A percentile compares a stretch with the other conserved stretches of the same genome.
These are phyloP conservation scores for Apantesis nais DNA, from an alignment of 2,888 invertebrate genomes.

Conservation along the genomic window DNA sequence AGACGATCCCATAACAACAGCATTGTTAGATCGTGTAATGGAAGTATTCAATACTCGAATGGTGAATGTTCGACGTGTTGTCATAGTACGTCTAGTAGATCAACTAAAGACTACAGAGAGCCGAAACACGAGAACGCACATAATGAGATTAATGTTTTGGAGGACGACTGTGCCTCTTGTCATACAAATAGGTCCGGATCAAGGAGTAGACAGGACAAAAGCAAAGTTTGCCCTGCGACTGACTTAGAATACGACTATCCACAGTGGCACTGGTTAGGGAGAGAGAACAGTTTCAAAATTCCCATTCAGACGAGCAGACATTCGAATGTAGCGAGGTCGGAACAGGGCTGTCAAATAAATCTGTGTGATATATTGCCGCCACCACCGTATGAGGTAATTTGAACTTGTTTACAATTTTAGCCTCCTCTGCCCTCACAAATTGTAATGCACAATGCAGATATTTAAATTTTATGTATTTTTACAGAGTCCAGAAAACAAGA, in stretches of 20 bases:
- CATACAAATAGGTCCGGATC: constrained; percentile 82
- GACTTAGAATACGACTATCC: constrained; percentile 84
- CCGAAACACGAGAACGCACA: constrained; percentile 73
- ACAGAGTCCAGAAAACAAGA: constrained; percentile 80
- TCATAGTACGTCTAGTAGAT: constrained; percentile 81
- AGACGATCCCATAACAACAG: constrained; percentile 83
- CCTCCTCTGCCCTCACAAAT: constrained; percentile 47
- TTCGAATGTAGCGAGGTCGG: constrained; percentile 80
- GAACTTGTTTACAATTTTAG: constrained; percentile 67
- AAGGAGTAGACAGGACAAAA: constrained; percentile 81
- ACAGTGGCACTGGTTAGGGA: constrained; percentile 82
- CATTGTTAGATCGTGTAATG: constrained; percentile 82
- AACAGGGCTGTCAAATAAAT: constrained; percentile 86
- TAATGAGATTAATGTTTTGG: constrained; percentile 76
- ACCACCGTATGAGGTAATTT: constrained; percentile 86
- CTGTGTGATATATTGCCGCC: constrained; percentile 89
- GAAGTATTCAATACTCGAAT: constrained; percentile 80
- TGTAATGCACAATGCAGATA: constrained; percentile 51
- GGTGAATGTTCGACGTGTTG: constrained; percentile 83
- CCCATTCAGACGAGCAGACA: constrained; percentile 80
- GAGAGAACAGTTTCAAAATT: constrained; percentile 84
- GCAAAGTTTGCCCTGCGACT: constrained; percentile 80
- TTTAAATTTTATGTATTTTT: constrained; percentile 52
- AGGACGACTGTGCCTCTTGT: constrained; percentile 79
- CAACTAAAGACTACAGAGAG: constrained; percentile 81